Percentiles rank a stretch among this genome's conserved stretches.
Conservation (phyloP, 2,797 vertebrate genomes). For the Benthosema pterotum region DNA sequence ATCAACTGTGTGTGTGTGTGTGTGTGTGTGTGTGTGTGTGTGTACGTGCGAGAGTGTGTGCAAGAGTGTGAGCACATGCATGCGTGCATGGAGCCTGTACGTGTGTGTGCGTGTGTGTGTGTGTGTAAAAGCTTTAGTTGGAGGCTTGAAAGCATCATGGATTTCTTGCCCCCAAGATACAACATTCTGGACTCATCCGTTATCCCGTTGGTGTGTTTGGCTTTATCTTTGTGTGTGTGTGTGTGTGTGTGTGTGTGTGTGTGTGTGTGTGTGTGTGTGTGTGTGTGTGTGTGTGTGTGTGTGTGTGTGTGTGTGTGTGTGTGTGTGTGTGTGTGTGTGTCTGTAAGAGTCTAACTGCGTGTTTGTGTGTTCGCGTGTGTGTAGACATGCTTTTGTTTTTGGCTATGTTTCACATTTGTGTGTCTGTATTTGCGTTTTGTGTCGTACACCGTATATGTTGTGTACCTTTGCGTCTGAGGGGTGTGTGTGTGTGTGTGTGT, state of each 20-base stretch:
- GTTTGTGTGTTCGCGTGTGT: constrained; percentile 6
- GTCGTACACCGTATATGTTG: constrained; percentile 11
- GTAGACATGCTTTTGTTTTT: not conserved
- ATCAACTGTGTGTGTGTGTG: constrained; percentile 42
- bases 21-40: constrained; percentile 21
- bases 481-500: constrained; percentile 18
- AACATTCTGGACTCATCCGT: constrained; percentile 47
- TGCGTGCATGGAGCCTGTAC: constrained; percentile 11
- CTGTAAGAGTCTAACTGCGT: no score
- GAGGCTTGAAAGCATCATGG: constrained; percentile 36
- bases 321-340: constrained; percentile 20
- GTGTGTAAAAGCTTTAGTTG: constrained; percentile 27
- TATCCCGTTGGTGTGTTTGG: constrained; percentile 29
- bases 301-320: constrained; percentile 10
- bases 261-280: not conserved
- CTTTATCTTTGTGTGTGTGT: constrained; percentile 18
- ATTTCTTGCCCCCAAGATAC: constrained; percentile 48
- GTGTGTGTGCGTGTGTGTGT: constrained; percentile 15
- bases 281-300: constrained; percentile 18
- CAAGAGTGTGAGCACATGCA: constrained; percentile 27
- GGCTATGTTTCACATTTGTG: not conserved
- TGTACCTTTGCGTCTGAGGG: no score
- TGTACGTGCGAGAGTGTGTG: constrained; percentile 13
- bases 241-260: constrained; percentile 5
- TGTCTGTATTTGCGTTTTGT: constrained; percentile 4